A percentile compares a stretch with the other conserved stretches of the same genome.
These are phyloP conservation scores for Hiodon tergisus DNA, from an alignment of 2,113 vertebrate genomes.

Conservation along the genomic window DNA sequence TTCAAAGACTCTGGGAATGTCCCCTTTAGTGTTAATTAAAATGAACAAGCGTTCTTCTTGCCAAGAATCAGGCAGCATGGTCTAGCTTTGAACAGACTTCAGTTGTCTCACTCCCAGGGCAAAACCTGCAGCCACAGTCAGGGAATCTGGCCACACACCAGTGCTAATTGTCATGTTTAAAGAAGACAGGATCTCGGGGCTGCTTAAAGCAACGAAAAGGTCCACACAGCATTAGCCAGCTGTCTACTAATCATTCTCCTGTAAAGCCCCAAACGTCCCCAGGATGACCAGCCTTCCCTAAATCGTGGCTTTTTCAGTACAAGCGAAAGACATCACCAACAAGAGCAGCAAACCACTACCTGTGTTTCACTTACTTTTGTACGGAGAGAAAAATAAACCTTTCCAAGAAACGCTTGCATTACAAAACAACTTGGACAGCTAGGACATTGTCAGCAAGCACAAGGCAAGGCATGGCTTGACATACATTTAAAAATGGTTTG, in stretches of 20 bases:
- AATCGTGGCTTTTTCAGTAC: no score
- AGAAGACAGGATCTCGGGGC: not conserved
- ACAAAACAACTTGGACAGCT: not conserved
- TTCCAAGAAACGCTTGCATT: not conserved
- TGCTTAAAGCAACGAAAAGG: slow-evolving; percentile 8
- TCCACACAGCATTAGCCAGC: not conserved
- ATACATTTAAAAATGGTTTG: not conserved
- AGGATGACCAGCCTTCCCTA: no score
- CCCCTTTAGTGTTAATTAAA: slow-evolving; percentile 13
- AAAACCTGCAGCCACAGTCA: slow-evolving; percentile 8
- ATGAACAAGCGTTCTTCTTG: not conserved
- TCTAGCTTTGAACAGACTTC: not conserved
- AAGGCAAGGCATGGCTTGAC: not conserved
- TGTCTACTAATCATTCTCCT: not conserved
- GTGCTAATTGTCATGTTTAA: slow-evolving; percentile 12
- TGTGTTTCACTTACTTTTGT: no score
- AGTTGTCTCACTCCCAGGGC: not conserved
- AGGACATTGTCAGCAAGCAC: not conserved
- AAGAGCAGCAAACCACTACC: no score
- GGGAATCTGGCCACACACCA: not conserved
- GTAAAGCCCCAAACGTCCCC: no score
- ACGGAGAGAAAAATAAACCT: no score
- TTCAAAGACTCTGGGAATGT: not conserved
- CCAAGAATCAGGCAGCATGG: no score
- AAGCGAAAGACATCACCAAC: no score